Evolutionary conservation across 1,140 invertebrate genomes (phyloP), one percentile per base, ranked within the genome.

Genomic region (Bombus balteatus): DNA sequence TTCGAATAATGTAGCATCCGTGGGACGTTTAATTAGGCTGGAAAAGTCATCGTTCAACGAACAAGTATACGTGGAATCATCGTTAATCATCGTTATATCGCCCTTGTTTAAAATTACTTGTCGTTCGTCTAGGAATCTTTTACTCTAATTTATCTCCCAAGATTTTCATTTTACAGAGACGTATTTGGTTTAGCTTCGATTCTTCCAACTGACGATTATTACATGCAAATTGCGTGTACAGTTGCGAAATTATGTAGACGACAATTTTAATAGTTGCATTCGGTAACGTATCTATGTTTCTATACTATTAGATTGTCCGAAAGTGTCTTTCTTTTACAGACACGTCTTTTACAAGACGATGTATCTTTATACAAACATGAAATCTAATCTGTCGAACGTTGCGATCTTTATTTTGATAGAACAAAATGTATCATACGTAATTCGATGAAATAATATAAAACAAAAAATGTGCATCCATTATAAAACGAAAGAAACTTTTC

Each of bases 201-300:
- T 62, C 10, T 62, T n/a, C 1, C 0, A 18, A 0, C 1, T 8
- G 18, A 53, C 18, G 3, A 12, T 13, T 13, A 5, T 62, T n/a
- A 62, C 12, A 1, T 12, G 25, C 28, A 28, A 59, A 59, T 28
- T n/a, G 59, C 8, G 28, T 1, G 28, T 5, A 62, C 12, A 12
- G 0, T n/a, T 28, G 1, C 1, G 28, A n/a, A 28, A n/a, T 3
- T 28, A 28, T 10, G 57, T n/a, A 13, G 10, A 62, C 28, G 28
- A n/a, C 4, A 62, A n/a, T 62, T 13, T 62, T 62, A 62, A n/a
- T 62, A 62, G 9, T 62, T 3, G 10, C 1, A 13, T 62, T 13
- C 12, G 57, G 10, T 59, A 12, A 59, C 12, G 12, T 62, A 5
- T 62, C 25, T 62, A 10, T 10, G 12, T 62, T 62, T 5, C 59